These are phyloP conservation scores for Lutraria rhynchaena DNA, from an alignment of 1,140 invertebrate species.

Conservation along the genomic window DNA sequence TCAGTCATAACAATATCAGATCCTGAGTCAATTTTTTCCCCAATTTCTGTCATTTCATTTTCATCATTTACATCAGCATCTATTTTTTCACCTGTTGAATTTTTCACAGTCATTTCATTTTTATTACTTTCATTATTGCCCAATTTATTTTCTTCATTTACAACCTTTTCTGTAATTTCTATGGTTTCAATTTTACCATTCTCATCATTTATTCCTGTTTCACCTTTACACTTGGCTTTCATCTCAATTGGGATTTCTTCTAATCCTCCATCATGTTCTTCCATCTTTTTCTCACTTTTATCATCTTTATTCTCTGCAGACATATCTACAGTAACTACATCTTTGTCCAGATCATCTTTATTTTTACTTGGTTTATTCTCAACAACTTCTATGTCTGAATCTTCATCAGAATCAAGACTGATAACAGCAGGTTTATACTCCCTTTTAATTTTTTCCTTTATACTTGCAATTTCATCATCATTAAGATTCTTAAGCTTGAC, in stretches of 20 bases:
- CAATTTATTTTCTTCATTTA: conserved; percentile 16
- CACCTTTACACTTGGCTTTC: conserved; percentile 19
- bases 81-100: background rate
- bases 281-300: background rate
- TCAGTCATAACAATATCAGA: background rate
- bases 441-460: conserved; percentile 36
- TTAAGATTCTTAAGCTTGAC: conserved; percentile 62
- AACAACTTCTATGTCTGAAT: conserved; percentile 48
- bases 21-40: conserved; percentile 26
- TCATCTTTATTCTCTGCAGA: conserved; percentile 38
- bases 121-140: background rate
- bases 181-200: conserved; percentile 30
- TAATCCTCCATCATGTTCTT: conserved; percentile 43
- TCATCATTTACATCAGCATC: conserved; percentile 1
- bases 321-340: conserved; percentile 35
- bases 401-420: conserved; percentile 46
- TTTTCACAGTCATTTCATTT: background rate
- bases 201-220: conserved; percentile 39
- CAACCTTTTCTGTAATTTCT: background rate
- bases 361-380: conserved; percentile 35
- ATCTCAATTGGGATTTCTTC: conserved; percentile 24
- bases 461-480: conserved; percentile 53
- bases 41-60: conserved; percentile 11
- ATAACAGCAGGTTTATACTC: conserved; percentile 51
- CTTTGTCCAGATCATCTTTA: conserved; percentile 32